Base-by-base conservation (phyloP, 2,797 vertebrate species). In the Limosa lapponica region DNA sequence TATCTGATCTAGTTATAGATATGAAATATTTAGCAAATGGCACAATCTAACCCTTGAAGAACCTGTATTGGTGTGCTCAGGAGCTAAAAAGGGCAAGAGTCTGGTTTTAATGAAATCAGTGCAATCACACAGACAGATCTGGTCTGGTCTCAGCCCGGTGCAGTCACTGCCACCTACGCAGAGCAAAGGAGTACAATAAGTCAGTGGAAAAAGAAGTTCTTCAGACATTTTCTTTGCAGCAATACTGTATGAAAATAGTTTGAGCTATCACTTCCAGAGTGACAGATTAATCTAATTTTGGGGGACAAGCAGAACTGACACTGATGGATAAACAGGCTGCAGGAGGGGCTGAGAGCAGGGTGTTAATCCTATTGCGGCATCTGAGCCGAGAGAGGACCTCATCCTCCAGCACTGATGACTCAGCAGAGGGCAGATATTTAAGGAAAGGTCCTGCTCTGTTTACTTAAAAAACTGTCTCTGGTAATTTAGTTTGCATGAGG, bases 201-300 rank as follows among this genome's bases (percentile, higher is more conserved):
- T 36, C 81, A 74, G 11, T 16, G 32, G 71, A 64, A 48, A 77
- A 86, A 54, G 24, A 64, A 59, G 27, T 25, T 78, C 54, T 91
- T 81, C 81, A 88, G 82, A 48, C 5, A 25, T 80, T 83, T 88
- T 79, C 39, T 93, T 59, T 92, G 73, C 55, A 93, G 59, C 13
- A 66, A 34, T 67, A 65, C 48, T 64, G 28, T 82, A 93, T 89
- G 82, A 62, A 95, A 93, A 87, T 75, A 80, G 41, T 77, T 82
- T 69, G 74, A 87, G 49, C 57, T 75, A 89, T 87, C 67, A 55
- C 19, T 89, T 66, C 32, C 57, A 82, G 70, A 82, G 73, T 78
- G 85, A 80, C 87, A 94, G 75, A 85, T 75, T 92, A 85, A 91
- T 87, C 88, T 95, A 89, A 91, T 91, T 65, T 77, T 20, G 16